Evolutionary conservation across 2,888 invertebrate genomes (phyloP), one percentile per base, ranked within the genome.

Genomic region (Anthoptus insignis): DNA sequence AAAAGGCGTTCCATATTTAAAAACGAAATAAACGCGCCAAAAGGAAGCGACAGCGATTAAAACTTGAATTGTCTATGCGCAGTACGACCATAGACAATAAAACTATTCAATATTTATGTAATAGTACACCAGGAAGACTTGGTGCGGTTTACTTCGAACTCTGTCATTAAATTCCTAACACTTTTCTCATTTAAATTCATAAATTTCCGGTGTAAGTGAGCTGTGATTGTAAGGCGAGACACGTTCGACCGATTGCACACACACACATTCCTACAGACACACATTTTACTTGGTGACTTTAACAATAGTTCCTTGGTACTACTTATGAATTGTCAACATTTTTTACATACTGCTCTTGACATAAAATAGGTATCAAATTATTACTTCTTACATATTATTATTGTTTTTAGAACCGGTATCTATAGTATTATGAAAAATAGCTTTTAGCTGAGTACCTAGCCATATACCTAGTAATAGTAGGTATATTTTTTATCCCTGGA

Each of bases 101-200:
- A 81, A 81, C 77, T 76, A 84, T 82, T 87, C 83, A 84, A 86
- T 84, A 86, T 85, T 83, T 84, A 86, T 84, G 79, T 83, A 85
- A 82, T 78, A 82, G 79, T 66, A 67, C 77, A 80, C 80, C 81
- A 86, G 86, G 84, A 86, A 85, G 83, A 79, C 79, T 75, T 73
- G 73, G 76, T 71, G 72, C 74, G 77, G 76, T 79, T 82, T 87
- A 87, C 86, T 80, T 78, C 82, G 86, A 88, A 87, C 78, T 78
- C 79, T 81, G 82, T 85, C 87, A 93, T 92, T 90, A 91, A 89
- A 93, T 91, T 91, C 91, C 87, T 89, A 87, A 88, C 93, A 91
- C 91, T 91, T 91, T 78, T 91, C 91, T 87, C 88, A 92, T 93
- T 91, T 88, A 89, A 91, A 93, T 93, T 91, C 90, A 91, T 93